A percentile compares a stretch with the other conserved stretches of the same genome.
These are phyloP conservation scores for Gallinago nigripennis DNA, from an alignment of 2,797 vertebrate species.

Conservation along the genomic window DNA sequence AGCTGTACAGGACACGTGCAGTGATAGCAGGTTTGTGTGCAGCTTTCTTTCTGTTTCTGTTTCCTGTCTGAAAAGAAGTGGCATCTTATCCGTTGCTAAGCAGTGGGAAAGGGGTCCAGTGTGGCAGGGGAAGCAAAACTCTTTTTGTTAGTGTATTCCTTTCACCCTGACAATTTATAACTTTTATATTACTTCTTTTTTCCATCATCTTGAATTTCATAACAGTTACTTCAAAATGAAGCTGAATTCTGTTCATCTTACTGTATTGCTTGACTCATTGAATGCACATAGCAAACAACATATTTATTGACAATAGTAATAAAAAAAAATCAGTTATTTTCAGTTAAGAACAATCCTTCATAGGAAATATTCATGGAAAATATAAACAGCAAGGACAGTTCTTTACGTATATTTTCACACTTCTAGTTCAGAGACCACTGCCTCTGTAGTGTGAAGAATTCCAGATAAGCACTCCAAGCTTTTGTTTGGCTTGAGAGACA, in stretches of 20 bases:
- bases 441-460: neutral
- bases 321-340: neutral
- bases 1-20: conserved; percentile 59
- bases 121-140: neutral
- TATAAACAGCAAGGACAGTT: neutral
- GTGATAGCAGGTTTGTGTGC: conserved; percentile 57
- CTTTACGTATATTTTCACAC: neutral
- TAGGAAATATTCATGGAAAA: neutral
- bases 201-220: neutral
- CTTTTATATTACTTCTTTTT: neutral
- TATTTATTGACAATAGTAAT: neutral
- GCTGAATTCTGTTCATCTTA: neutral
- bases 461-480: neutral
- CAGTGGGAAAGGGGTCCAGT: neutral
- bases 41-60: conserved; percentile 68
- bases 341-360: neutral
- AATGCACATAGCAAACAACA: neutral
- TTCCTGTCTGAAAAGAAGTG: conserved; percentile 68
- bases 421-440: neutral
- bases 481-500: conserved; percentile 35
- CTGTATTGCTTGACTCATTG: neutral
- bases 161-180: neutral
- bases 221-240: neutral
- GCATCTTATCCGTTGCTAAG: conserved; percentile 56
- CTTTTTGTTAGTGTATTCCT: neutral